Conservation (phyloP, 2,113 vertebrate genomes). For the Stomatorhinus ivindoensis region DNA sequence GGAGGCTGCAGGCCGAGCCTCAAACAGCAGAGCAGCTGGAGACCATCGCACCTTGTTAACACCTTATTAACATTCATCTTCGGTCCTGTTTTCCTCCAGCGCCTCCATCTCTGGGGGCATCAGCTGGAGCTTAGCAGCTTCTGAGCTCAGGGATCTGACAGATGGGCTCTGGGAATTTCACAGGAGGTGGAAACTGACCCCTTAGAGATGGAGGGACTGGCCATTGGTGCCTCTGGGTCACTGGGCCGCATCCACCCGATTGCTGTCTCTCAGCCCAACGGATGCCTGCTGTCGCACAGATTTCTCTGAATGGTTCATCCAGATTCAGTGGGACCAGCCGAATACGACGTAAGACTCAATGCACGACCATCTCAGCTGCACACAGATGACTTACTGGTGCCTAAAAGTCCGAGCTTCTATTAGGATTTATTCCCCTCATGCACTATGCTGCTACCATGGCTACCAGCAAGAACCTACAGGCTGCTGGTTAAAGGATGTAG, state of each 20-base stretch:
- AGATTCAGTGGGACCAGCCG: background rate
- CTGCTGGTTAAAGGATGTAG: background rate
- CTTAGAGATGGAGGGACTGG: slow-evolving; percentile 43
- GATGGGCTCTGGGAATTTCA: slow-evolving; percentile 54
- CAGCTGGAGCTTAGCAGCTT: background rate
- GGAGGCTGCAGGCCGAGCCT: slow-evolving; percentile 6
- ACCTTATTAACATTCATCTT: slow-evolving; percentile 27
- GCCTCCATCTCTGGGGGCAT: background rate
- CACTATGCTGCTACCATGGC: background rate
- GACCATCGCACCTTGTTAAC: slow-evolving; percentile 27
- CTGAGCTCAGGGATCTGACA: slow-evolving; percentile 42
- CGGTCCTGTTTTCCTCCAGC: background rate
- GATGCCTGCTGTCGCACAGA: slow-evolving; percentile 26
- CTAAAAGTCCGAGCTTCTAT: background rate
- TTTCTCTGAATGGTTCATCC: slow-evolving; percentile 18
- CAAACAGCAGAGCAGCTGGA: slow-evolving; percentile 20
- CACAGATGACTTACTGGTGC: background rate
- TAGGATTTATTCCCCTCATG: background rate
- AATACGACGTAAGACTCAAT: background rate
- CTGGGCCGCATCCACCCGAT: slow-evolving; percentile 56
- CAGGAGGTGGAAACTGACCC: slow-evolving; percentile 40
- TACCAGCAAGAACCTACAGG: background rate
- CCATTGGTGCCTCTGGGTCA: slow-evolving; percentile 59
- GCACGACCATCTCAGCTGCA: background rate
- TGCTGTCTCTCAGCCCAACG: slow-evolving; percentile 40